Conservation (phyloP, 2,797 vertebrate species). For the Mareca strepera region DNA sequence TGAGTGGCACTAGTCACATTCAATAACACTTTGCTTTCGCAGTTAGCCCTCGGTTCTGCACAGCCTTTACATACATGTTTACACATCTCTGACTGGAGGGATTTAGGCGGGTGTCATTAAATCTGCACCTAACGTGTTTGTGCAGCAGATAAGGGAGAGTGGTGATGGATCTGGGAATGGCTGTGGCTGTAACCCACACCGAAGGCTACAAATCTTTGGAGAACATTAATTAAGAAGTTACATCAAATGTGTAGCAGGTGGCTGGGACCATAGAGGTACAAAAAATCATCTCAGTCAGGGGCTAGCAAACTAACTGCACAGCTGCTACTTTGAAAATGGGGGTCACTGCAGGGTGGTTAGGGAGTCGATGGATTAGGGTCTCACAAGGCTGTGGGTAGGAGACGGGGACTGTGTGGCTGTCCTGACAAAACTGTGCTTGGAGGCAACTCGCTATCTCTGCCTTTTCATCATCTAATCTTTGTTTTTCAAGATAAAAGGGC, state of each 20-base stretch:
- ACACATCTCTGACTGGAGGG: background rate
- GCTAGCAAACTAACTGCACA: background rate
- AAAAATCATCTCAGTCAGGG: background rate
- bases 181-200: rapidly evolving
- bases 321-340: background rate
- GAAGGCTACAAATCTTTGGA: background rate
- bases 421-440: background rate
- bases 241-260: background rate
- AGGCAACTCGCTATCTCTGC: background rate
- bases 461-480: background rate
- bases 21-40: slow-evolving; percentile 29
- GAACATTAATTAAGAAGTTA: slow-evolving; percentile 26
- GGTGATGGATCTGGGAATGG: background rate
- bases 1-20: slow-evolving; percentile 66
- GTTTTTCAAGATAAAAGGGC: background rate
- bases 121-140: rapidly evolving
- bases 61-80: background rate
- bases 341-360: rapidly evolving
- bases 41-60: background rate
- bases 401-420: background rate
- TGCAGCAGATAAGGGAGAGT: background rate
- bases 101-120: background rate
- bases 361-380: background rate
- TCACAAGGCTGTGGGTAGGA: background rate
- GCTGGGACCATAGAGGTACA: background rate